phyloP scores from a whole-genome alignment of 2,797 vertebrate species.

The Dermochelys coriacea region DNA sequence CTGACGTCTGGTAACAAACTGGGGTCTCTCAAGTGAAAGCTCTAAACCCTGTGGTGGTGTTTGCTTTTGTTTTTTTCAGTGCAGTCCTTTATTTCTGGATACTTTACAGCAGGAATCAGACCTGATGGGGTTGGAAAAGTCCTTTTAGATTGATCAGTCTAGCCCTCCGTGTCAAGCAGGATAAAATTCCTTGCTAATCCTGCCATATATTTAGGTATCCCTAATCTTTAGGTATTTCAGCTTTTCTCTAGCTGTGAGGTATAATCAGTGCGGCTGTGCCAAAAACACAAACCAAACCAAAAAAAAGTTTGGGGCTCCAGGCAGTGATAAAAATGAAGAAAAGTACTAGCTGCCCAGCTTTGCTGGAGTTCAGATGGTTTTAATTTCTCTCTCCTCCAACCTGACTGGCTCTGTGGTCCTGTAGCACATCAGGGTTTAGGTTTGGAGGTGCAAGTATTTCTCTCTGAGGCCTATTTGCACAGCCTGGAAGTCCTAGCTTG shows the following conservation, averaged over 20 bases:
- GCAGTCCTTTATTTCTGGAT: slow-evolving; percentile 10
- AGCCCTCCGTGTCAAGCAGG: slow-evolving; percentile 29
- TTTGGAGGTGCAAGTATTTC: neutral
- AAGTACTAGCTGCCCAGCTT: neutral
- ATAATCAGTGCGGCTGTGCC: slow-evolving; percentile 10
- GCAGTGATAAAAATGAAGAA: neutral
- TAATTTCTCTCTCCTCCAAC: neutral
- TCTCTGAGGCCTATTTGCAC: neutral
- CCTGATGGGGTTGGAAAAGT: slow-evolving; percentile 50
- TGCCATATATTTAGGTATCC: slow-evolving; percentile 58
- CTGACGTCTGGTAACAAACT: neutral
- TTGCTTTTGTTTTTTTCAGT: neutral
- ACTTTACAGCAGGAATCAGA: slow-evolving; percentile 21
- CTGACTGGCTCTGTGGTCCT: neutral
- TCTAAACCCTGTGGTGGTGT: neutral
- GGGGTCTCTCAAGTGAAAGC: neutral
- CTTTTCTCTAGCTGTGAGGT: slow-evolving; percentile 28
- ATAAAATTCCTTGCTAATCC: slow-evolving; percentile 49
- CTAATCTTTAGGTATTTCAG: slow-evolving; percentile 52
- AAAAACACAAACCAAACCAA: neutral
- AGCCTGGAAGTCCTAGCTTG: neutral
- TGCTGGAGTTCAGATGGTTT: slow-evolving; percentile 29
- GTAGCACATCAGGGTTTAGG: neutral
- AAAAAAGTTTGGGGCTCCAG: neutral
- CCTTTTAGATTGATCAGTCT: slow-evolving; percentile 27